Percentiles rank a stretch among this genome's conserved stretches.
Conservation (phyloP, 2,113 vertebrate species). For the Aplodontia rufa region DNA sequence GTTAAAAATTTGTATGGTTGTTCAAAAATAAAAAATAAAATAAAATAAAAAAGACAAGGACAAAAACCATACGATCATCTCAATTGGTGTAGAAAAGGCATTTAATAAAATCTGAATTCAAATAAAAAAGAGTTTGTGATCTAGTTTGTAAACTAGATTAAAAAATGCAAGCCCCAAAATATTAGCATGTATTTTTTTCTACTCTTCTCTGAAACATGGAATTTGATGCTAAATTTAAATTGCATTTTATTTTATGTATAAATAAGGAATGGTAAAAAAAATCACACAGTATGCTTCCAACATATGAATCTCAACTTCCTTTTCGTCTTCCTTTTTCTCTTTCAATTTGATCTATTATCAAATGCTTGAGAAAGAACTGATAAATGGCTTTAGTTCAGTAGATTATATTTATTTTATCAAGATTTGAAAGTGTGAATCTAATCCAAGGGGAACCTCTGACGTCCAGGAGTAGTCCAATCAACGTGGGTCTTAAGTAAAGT, state of each 20-base stretch:
- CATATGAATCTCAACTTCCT: background rate
- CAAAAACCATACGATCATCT: too few relatives aligned
- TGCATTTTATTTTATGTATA: background rate
- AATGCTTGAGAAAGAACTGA: background rate
- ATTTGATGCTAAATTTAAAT: background rate
- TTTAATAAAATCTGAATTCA: too few relatives aligned
- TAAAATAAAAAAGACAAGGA: too few relatives aligned
- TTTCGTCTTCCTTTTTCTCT: background rate
- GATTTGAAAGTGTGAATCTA: conserved; percentile 29
- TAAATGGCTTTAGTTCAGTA: background rate
- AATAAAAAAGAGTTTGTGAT: background rate
- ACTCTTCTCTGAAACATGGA: background rate
- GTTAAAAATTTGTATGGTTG: too few relatives aligned
- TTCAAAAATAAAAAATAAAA: too few relatives aligned
- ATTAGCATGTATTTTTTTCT: background rate
- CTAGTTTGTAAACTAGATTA: too few relatives aligned
- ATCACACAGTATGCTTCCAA: background rate
- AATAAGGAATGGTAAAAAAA: background rate
- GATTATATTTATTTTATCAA: background rate
- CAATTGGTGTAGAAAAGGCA: too few relatives aligned
- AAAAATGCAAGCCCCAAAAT: background rate
- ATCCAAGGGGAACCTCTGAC: too few relatives aligned
- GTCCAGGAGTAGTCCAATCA: too few relatives aligned
- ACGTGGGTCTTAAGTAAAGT: too few relatives aligned
- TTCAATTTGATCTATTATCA: background rate